Evolutionary conservation across 2,888 invertebrate species (phyloP).

Genomic region (Synergus umbraculus): DNA sequence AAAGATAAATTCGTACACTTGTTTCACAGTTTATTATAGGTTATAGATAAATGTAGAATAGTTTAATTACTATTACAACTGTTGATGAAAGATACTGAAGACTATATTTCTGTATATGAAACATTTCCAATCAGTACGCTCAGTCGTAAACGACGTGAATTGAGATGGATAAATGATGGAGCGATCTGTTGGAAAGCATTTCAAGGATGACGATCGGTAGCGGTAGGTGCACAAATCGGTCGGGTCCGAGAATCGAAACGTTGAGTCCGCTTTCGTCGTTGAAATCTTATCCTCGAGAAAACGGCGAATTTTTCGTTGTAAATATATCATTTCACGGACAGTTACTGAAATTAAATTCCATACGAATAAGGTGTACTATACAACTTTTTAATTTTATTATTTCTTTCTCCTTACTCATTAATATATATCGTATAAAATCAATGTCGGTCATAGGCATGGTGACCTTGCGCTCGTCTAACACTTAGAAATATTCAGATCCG

Average conservation of each 20-base stretch:
- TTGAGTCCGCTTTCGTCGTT: constrained; percentile 67
- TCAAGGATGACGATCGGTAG: constrained; percentile 61
- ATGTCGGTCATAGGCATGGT: constrained; percentile 69
- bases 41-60: constrained; percentile 78
- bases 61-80: constrained; percentile 77
- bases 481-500: constrained; percentile 70
- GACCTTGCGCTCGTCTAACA: constrained; percentile 65
- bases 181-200: constrained; percentile 60
- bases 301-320: constrained; percentile 75
- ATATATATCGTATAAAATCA: constrained; percentile 73
- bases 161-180: background rate
- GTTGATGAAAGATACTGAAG: constrained; percentile 75
- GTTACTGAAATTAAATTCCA: constrained; percentile 71
- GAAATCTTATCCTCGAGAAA: constrained; percentile 67
- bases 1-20: constrained; percentile 69
- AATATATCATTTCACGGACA: constrained; percentile 72
- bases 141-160: constrained; percentile 5
- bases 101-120: constrained; percentile 67
- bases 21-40: constrained; percentile 78
- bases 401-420: constrained; percentile 67
- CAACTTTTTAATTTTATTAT: constrained; percentile 73
- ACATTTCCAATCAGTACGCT: constrained; percentile 56
- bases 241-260: constrained; percentile 61
- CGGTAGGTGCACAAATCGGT: constrained; percentile 48
- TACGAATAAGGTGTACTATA: constrained; percentile 74